Percentiles rank a stretch among this genome's conserved stretches.
phyloP scores from a whole-genome alignment of 2,888 invertebrate genomes.

The Heliconius hortense region DNA sequence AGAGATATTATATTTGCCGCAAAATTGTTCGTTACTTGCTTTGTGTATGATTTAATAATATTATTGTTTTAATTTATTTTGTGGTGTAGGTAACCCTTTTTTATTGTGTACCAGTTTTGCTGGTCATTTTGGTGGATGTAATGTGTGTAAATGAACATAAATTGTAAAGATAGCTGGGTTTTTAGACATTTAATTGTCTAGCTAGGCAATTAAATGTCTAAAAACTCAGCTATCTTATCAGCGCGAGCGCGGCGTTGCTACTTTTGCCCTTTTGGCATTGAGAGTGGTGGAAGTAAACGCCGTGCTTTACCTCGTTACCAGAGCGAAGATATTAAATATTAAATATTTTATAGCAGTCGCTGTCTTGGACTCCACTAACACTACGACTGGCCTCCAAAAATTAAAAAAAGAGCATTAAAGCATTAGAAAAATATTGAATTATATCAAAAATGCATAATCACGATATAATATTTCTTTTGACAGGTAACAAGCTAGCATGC shows the following conservation, averaged over 20 bases:
- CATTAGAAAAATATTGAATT: slow-evolving; percentile 1
- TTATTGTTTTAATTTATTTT: slow-evolving; percentile 39
- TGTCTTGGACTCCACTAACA: too few relatives aligned
- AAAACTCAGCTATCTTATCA: too few relatives aligned
- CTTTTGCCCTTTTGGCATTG: too few relatives aligned
- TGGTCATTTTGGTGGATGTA: background rate
- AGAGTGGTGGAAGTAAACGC: too few relatives aligned
- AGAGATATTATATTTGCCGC: slow-evolving; percentile 61
- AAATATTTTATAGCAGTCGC: too few relatives aligned
- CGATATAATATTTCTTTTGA: slow-evolving; percentile 44
- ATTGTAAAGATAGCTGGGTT: background rate
- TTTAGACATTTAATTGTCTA: background rate
- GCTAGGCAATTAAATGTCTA: too few relatives aligned
- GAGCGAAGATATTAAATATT: too few relatives aligned
- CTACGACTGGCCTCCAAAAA: background rate
- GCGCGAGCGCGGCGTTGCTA: too few relatives aligned
- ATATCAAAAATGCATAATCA: background rate
- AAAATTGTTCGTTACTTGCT: slow-evolving; percentile 54
- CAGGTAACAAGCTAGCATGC: slow-evolving; percentile 91
- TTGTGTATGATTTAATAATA: slow-evolving; percentile 60
- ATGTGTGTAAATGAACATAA: background rate
- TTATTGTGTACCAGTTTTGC: too few relatives aligned
- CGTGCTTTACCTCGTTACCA: too few relatives aligned
- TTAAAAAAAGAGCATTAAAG: background rate
- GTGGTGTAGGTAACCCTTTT: slow-evolving; percentile 19